phyloP scores from a whole-genome alignment of 1,140 invertebrate species.

The Cecropterus lyciades region DNA sequence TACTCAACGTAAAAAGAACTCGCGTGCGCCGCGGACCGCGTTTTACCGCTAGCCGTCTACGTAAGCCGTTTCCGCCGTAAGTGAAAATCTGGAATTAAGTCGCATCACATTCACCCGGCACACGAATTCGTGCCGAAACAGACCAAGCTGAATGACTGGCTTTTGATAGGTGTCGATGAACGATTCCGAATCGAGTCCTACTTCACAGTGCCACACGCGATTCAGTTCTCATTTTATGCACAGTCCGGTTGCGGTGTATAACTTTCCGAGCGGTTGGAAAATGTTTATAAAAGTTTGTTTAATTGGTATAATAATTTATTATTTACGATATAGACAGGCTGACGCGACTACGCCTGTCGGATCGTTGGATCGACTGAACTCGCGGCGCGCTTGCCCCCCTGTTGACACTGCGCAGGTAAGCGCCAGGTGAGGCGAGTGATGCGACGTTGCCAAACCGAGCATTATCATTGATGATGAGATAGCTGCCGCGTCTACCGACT shows the following conservation, averaged over 20 bases:
- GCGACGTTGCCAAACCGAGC: conserved; percentile 81
- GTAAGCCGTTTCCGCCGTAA: conserved; percentile 77
- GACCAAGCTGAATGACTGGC: conserved; percentile 43
- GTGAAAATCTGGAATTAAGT: conserved; percentile 80
- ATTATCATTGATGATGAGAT: conserved; percentile 82
- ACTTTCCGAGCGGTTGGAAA: conserved; percentile 1
- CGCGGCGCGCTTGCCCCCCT: conserved; percentile 68
- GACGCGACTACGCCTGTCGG: conserved; percentile 64
- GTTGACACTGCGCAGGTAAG: conserved; percentile 82
- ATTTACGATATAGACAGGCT: conserved; percentile 41
- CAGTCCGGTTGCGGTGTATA: conserved; percentile 14
- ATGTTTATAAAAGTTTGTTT: conserved; percentile 21
- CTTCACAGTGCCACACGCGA: conserved; percentile 38
- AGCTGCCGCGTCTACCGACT: conserved; percentile 58
- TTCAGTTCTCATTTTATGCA: conserved; percentile 41
- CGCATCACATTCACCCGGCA: conserved; percentile 61
- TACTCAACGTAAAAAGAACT: conserved; percentile 67
- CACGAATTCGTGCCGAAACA: conserved; percentile 60
- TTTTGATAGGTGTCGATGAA: conserved; percentile 51
- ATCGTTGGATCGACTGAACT: conserved; percentile 67
- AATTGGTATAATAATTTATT: conserved; percentile 38
- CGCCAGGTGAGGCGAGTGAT: conserved; percentile 61
- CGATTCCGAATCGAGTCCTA: conserved; percentile 42
- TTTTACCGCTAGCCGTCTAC: conserved; percentile 80
- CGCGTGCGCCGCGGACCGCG: conserved; percentile 71